These are phyloP conservation scores for Erynnis tages DNA, from an alignment of 2,888 invertebrate species.

Conservation along the genomic window DNA sequence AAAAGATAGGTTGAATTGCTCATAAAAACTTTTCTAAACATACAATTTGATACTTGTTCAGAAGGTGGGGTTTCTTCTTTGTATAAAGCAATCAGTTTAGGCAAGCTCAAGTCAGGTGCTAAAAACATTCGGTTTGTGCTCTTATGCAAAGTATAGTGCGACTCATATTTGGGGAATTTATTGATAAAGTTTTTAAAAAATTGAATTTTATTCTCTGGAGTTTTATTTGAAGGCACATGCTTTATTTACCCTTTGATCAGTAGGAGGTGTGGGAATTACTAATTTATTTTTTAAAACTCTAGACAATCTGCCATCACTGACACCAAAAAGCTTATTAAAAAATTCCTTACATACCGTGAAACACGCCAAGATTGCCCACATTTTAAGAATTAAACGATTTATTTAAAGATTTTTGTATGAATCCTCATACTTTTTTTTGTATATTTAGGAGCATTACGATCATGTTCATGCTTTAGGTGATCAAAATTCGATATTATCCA, in stretches of 20 bases:
- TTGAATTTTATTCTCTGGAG: slow-evolving; percentile 28
- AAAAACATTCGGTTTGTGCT: slow-evolving; percentile 18
- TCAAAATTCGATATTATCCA: too few species aligned
- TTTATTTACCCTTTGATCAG: slow-evolving; percentile 32
- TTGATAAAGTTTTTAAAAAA: slow-evolving; percentile 32
- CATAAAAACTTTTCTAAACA: slow-evolving; percentile 28
- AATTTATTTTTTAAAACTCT: slow-evolving; percentile 31
- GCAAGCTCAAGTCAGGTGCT: slow-evolving; percentile 10
- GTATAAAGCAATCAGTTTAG: slow-evolving; percentile 8
- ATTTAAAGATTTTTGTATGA: too few species aligned
- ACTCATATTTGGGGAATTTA: slow-evolving; percentile 26
- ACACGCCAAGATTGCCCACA: too few species aligned
- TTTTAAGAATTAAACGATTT: too few species aligned
- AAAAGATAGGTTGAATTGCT: slow-evolving; percentile 27
- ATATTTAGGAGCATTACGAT: too few species aligned
- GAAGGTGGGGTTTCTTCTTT: neutral
- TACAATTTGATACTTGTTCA: slow-evolving; percentile 22
- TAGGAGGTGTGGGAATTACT: slow-evolving; percentile 20
- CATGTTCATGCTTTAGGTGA: too few species aligned
- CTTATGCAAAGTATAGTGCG: slow-evolving; percentile 26
- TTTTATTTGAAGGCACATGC: slow-evolving; percentile 33
- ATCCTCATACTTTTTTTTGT: too few species aligned
- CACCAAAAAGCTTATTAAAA: too few species aligned
- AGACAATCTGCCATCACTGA: slow-evolving; percentile 31
- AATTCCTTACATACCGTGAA: too few species aligned